Percentiles rank a stretch among this genome's conserved stretches.
phyloP scores from a whole-genome alignment of 2,888 invertebrate species.

The Polietes domitor region DNA sequence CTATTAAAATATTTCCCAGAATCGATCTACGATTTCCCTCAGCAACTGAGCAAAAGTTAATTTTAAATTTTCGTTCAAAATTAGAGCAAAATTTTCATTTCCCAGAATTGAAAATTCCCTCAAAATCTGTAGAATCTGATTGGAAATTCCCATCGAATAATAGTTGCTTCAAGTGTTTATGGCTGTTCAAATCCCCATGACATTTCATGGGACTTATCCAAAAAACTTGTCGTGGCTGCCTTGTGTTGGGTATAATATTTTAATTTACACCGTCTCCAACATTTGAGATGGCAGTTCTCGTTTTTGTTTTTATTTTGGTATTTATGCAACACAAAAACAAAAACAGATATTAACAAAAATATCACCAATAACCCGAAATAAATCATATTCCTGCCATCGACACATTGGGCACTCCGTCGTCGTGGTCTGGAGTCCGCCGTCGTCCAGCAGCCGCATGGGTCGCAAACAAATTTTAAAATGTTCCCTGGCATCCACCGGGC shows the following conservation, averaged over 20 bases:
- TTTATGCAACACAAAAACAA: constrained; percentile 19
- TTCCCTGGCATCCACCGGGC: not conserved
- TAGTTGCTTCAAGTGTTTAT: too few relatives aligned
- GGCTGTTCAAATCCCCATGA: too few relatives aligned
- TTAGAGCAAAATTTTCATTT: too few relatives aligned
- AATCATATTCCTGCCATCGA: constrained; percentile 63
- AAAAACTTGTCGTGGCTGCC: not conserved
- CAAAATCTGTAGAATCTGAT: too few relatives aligned
- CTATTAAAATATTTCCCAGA: too few relatives aligned
- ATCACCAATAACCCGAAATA: constrained; percentile 62
- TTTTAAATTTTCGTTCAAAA: too few relatives aligned
- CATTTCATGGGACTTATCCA: not conserved
- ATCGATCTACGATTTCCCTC: too few relatives aligned
- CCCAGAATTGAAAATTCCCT: too few relatives aligned
- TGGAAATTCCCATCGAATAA: too few relatives aligned
- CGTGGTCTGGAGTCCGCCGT: not conserved
- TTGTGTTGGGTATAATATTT: constrained; percentile 20
- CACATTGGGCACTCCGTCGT: constrained; percentile 37
- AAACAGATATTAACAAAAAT: constrained; percentile 66
- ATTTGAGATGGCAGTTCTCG: not conserved
- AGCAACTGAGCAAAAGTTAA: too few relatives aligned
- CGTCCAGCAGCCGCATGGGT: constrained; percentile 31
- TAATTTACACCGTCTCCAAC: constrained; percentile 50
- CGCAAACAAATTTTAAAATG: constrained; percentile 53
- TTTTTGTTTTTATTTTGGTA: constrained; percentile 37